phyloP scores from a whole-genome alignment of 2,113 vertebrate species.

The Merops nubicus region DNA sequence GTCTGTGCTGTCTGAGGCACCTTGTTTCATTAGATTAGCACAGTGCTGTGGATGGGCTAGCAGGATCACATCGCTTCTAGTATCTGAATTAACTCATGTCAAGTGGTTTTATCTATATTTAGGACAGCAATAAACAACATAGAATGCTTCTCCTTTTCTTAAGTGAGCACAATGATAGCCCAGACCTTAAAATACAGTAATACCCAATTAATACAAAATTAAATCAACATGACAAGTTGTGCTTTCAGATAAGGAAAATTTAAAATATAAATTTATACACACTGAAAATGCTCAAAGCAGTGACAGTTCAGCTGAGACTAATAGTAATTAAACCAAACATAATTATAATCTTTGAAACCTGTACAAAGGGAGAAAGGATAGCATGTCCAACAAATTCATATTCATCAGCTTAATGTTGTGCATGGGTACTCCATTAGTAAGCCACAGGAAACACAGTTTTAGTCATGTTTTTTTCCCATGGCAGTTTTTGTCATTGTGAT shows the following conservation, averaged over 20 bases:
- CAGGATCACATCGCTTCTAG: background rate
- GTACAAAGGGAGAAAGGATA: conserved; percentile 33
- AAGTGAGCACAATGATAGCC: background rate
- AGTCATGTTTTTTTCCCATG: conserved; percentile 5
- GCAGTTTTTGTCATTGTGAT: conserved; percentile 23
- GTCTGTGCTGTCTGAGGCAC: background rate
- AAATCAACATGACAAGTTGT: background rate
- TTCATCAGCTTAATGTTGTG: conserved; percentile 38
- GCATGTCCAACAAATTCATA: conserved; percentile 13
- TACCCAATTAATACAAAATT: background rate
- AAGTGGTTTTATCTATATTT: background rate
- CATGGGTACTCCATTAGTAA: conserved; percentile 38
- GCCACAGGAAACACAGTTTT: conserved; percentile 20
- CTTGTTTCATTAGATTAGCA: background rate
- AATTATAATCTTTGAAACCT: conserved; percentile 36
- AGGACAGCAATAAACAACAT: background rate
- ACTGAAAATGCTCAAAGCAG: conserved; percentile 1
- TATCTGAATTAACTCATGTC: background rate
- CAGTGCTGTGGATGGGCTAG: background rate
- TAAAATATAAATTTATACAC: background rate
- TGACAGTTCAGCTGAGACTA: conserved; percentile 30
- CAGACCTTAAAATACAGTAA: background rate
- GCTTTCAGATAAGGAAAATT: background rate
- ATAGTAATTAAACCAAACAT: conserved; percentile 43
- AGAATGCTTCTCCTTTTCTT: background rate